phyloP scores from a whole-genome alignment of 2,797 vertebrate genomes.

The Cyprinella venusta region DNA sequence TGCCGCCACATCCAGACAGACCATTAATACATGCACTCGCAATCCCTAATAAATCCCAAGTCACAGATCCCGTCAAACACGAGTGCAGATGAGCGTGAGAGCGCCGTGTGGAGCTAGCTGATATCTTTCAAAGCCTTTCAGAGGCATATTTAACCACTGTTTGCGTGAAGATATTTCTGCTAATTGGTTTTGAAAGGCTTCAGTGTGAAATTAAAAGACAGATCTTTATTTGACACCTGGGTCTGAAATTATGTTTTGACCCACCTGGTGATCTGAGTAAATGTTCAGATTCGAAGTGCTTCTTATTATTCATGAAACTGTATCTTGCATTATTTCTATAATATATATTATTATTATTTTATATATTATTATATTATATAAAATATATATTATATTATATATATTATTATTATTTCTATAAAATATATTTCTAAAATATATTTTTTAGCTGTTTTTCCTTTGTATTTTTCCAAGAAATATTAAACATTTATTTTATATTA shows the following conservation, averaged over 20 bases:
- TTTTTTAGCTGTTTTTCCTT: too few relatives aligned
- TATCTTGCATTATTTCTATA: not conserved
- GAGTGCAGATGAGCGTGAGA: not conserved
- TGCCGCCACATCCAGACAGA: not conserved
- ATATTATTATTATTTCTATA: too few relatives aligned
- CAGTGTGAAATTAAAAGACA: not conserved
- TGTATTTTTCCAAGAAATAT: not conserved
- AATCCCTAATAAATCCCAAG: not conserved
- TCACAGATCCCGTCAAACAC: not conserved
- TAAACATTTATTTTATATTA: not conserved
- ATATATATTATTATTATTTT: too few relatives aligned
- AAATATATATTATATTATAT: too few relatives aligned
- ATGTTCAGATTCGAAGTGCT: not conserved
- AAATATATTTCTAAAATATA: too few relatives aligned
- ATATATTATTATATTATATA: too few relatives aligned
- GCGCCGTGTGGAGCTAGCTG: not conserved
- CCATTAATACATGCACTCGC: not conserved
- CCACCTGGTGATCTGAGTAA: not conserved
- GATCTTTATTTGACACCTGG: not conserved
- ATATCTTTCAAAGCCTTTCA: not conserved
- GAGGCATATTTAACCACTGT: not conserved
- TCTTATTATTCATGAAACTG: not conserved
- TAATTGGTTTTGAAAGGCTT: not conserved
- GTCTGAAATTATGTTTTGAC: not conserved
- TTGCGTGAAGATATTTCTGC: not conserved